Base-by-base conservation (phyloP, 2,113 vertebrate species). In the Alligator sinensis region DNA sequence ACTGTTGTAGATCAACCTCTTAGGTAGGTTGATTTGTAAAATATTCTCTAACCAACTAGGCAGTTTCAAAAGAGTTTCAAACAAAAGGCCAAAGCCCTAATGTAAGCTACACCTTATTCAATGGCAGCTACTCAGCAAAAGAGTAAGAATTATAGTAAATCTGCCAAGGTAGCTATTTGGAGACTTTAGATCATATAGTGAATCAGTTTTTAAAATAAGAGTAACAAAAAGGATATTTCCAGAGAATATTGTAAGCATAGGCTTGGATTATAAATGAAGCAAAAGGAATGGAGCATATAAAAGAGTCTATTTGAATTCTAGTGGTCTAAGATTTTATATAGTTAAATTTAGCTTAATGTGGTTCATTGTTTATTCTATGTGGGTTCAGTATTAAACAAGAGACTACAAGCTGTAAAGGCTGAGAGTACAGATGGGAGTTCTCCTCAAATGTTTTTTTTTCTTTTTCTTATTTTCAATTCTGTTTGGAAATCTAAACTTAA, bases 1-100 rank as follows among this genome's bases (percentile, higher is more conserved):
- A 16, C 60, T 78, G 28, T 60, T 15, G 12, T 1, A 54, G 77
- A 78, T 21, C 3, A 19, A 15, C 14, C 28, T 80, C n/a, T 70
- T 54, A 22, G 47, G 15, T 76, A 16, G 17, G 28, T 28, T 82
- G 6, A 5, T 58, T n/a, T 25, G 62, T 58, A 55, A 3, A 15
- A 1, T 0, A 38, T 24, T 21, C 84, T 75, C 21, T 24, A 72
- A 1, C 21, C 82, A 64, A 17, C 0, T 60, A 16, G 18, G 8
- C 21, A 24, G 64, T 74, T 59, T 28, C 4, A 72, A 82, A 57
- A 34, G 1, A 38, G 19, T 28, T 58, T 27, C 22, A 64, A 77
- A 57, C 4, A 84, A 57, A 77, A 82, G 1, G 5, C 90, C 24
- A 34, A 28, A 75, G 58, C 70, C 72, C 70, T 66, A 66, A 24